Conservation (phyloP, 2,888 invertebrate species). For the Leucophenga montana region DNA sequence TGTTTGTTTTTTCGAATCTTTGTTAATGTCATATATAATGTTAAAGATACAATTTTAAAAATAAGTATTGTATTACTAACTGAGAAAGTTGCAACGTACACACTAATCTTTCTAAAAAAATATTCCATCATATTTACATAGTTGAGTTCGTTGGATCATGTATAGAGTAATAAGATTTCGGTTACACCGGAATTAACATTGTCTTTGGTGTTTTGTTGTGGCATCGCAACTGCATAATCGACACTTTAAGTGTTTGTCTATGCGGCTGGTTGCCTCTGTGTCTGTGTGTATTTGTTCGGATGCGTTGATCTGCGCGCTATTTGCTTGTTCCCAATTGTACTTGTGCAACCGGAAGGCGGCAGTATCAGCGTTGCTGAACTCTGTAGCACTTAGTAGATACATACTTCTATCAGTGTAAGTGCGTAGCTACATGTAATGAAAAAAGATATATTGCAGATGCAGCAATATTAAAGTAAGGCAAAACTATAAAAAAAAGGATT, state of each 20-base stretch:
- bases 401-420: conserved; percentile 18
- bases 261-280: conserved; percentile 20
- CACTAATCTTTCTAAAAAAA: no score
- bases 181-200: no score
- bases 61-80: no score
- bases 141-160: no score
- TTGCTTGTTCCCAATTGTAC: conserved; percentile 15
- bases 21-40: no score
- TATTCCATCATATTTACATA: no score
- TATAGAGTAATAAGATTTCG: no score
- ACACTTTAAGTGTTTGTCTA: background rate
- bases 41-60: no score
- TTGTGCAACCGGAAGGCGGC: conserved; percentile 5
- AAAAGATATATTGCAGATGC: conserved; percentile 2
- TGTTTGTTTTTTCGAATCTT: no score
- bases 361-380: conserved; percentile 18
- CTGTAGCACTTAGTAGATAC: conserved; percentile 18
- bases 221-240: background rate
- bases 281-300: conserved; percentile 9
- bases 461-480: conserved; percentile 6
- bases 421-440: background rate
- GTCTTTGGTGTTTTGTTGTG: background rate
- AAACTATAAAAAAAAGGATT: background rate
- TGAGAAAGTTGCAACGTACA: no score
- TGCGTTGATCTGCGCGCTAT: conserved; percentile 8